Evolutionary conservation across 2,888 invertebrate genomes (phyloP).

Genomic region (Parnassius mnemosyne): DNA sequence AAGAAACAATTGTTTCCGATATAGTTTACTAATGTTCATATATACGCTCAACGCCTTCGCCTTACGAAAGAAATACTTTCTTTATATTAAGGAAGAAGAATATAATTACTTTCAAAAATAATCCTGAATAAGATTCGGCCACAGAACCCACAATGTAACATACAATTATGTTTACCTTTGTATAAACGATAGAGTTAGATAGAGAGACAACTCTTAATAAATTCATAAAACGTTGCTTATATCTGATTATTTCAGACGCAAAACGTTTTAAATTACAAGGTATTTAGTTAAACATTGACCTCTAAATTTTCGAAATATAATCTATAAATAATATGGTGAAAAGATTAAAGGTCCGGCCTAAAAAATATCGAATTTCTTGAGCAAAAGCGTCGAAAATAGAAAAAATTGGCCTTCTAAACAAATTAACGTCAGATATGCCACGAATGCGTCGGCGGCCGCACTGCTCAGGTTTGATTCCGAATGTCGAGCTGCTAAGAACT

Average conservation of each 20-base stretch:
- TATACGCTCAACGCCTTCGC: too few species aligned
- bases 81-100: too few species aligned
- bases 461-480: conserved; percentile 40
- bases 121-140: too few species aligned
- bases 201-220: too few species aligned
- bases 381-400: conserved; percentile 32
- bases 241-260: neutral
- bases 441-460: conserved; percentile 46
- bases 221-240: too few species aligned
- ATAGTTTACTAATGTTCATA: too few species aligned
- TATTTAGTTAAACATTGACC: conserved; percentile 8
- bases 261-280: conserved; percentile 7
- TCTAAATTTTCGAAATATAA: conserved; percentile 11
- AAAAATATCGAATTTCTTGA: conserved; percentile 18
- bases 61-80: too few species aligned
- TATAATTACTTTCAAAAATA: too few species aligned
- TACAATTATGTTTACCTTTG: too few species aligned
- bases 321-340: conserved; percentile 8
- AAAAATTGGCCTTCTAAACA: conserved; percentile 49
- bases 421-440: conserved; percentile 55
- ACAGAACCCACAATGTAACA: too few species aligned
- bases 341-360: conserved; percentile 9
- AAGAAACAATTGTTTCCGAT: too few species aligned
- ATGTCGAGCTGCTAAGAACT: neutral
- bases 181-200: too few species aligned